Conservation (phyloP, 2,797 vertebrate genomes). For the Agapornis canus region DNA sequence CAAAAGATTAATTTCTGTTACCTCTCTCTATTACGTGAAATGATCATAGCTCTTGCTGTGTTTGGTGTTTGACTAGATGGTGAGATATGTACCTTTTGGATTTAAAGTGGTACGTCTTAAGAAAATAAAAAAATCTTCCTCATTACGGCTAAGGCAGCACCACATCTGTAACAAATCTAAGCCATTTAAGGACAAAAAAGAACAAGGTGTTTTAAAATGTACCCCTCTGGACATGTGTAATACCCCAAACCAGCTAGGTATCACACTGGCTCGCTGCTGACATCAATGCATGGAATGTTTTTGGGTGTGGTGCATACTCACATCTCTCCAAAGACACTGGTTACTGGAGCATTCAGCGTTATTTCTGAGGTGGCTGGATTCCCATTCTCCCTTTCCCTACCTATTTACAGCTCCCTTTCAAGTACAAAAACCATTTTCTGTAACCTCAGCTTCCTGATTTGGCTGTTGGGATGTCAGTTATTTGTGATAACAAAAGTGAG, state of each 20-base stretch:
- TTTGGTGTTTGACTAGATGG: background rate
- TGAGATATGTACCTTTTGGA: background rate
- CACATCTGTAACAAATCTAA: background rate
- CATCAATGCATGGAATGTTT: background rate
- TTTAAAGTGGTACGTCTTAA: background rate
- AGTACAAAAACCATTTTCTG: slow-evolving; percentile 25
- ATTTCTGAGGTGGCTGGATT: slow-evolving; percentile 24
- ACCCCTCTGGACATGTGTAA: background rate
- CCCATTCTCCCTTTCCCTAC: background rate
- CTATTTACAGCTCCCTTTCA: slow-evolving; percentile 11
- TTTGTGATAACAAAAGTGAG: slow-evolving; percentile 48
- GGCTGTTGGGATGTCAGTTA: slow-evolving; percentile 51
- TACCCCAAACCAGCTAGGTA: background rate
- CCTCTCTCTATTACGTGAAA: background rate
- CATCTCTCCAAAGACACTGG: background rate
- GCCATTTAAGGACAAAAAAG: background rate
- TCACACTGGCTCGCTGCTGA: background rate
- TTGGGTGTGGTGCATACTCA: background rate
- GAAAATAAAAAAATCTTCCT: background rate
- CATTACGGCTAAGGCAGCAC: background rate
- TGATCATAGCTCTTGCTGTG: background rate
- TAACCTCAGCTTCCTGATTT: slow-evolving; percentile 61
- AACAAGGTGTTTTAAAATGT: background rate
- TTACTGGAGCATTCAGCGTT: background rate
- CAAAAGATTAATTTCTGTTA: background rate